These are phyloP conservation scores for Hydrozoanthus gracilis DNA, from an alignment of 92 coral and sea anemone genomes.

Conservation along the genomic window DNA sequence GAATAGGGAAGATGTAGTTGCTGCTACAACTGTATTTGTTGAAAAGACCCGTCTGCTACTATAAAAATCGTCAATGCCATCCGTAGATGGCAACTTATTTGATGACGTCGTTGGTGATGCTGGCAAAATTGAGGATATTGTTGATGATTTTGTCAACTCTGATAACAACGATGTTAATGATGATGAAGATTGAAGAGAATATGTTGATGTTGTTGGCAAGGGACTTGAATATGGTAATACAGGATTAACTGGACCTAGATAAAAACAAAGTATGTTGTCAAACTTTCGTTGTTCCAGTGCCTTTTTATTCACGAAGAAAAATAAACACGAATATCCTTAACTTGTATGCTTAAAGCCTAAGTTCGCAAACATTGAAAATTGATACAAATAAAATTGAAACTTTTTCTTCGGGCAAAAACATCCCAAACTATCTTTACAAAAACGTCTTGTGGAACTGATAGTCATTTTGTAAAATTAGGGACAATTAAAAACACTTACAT, in stretches of 20 bases:
- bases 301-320: neutral
- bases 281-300: too few relatives aligned
- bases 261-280: neutral
- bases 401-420: too few relatives aligned
- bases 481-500: neutral
- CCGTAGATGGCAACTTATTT: neutral
- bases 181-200: neutral
- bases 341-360: too few relatives aligned
- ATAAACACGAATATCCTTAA: too few relatives aligned
- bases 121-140: neutral
- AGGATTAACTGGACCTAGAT: slow-evolving; percentile 7
- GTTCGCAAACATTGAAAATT: too few relatives aligned
- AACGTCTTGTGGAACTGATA: too few relatives aligned
- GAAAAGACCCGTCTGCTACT: too few relatives aligned
- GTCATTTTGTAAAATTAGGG: too few relatives aligned
- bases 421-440: too few relatives aligned
- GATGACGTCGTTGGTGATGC: neutral
- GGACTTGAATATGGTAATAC: neutral
- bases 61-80: neutral
- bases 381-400: too few relatives aligned
- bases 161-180: neutral
- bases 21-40: too few relatives aligned
- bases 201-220: neutral
- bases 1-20: too few relatives aligned
- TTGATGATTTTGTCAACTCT: neutral